Evolutionary conservation across 2,888 invertebrate species (phyloP).

Genomic region (Dimorphilus gyrociliatus): DNA sequence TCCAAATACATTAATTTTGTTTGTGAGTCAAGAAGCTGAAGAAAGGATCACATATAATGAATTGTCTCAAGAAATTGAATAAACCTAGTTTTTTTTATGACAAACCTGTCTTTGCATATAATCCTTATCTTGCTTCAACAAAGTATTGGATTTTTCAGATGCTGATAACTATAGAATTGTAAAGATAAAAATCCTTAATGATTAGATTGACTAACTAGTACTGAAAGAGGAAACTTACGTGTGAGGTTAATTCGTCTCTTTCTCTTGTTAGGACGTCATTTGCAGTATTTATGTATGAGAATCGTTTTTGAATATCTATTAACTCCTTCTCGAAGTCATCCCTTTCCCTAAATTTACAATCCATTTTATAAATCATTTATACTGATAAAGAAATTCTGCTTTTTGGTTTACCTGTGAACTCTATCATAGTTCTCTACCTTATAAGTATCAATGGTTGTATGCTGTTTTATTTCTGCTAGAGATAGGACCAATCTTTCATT

Average conservation of each 20-base stretch:
- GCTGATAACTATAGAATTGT: slow-evolving; percentile 21
- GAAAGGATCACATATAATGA: no score
- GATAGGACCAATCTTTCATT: slow-evolving; percentile 23
- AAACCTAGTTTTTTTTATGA: slow-evolving; percentile 22
- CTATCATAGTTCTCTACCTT: slow-evolving; percentile 33
- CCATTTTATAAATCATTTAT: neutral
- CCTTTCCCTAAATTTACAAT: slow-evolving; percentile 19
- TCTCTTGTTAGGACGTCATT: slow-evolving; percentile 22
- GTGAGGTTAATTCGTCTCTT: slow-evolving; percentile 26
- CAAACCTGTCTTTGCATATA: slow-evolving; percentile 29
- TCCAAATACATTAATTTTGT: slow-evolving; percentile 22
- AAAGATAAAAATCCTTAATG: no score
- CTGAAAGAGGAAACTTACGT: slow-evolving; percentile 14
- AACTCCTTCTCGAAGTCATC: slow-evolving; percentile 25
- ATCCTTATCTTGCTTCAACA: slow-evolving; percentile 34
- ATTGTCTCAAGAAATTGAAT: no score
- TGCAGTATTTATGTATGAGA: slow-evolving; percentile 21
- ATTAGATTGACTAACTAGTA: neutral
- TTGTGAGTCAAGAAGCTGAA: no score
- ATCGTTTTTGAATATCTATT: slow-evolving; percentile 22
- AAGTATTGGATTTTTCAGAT: slow-evolving; percentile 22
- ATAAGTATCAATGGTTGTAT: slow-evolving; percentile 27
- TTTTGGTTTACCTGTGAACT: slow-evolving; percentile 22
- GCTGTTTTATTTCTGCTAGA: slow-evolving; percentile 20
- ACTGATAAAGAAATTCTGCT: neutral